These are phyloP conservation scores for Hesperophylax magnus DNA, from an alignment of 1,140 invertebrate species.

Conservation along the genomic window DNA sequence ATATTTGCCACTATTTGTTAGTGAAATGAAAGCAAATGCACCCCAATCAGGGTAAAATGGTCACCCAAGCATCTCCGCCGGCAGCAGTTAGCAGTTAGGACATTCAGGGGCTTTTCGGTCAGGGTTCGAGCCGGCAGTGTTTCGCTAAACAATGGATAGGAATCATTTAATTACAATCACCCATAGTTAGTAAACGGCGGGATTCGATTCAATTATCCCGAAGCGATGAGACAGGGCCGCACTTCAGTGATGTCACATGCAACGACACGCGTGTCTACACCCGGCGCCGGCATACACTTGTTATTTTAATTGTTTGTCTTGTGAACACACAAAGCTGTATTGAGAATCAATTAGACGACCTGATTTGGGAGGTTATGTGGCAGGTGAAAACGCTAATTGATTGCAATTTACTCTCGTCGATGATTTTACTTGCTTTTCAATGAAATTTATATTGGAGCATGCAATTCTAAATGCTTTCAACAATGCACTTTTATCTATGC, in stretches of 20 bases:
- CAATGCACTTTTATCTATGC: too few relatives aligned
- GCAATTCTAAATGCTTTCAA: too few relatives aligned
- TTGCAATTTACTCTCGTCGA: too few relatives aligned
- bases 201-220: constrained; percentile 58
- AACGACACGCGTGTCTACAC: neutral
- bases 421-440: too few relatives aligned
- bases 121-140: constrained; percentile 20
- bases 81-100: neutral
- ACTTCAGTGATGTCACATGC: constrained; percentile 46
- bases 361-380: too few relatives aligned
- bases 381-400: too few relatives aligned
- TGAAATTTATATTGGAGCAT: too few relatives aligned
- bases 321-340: neutral
- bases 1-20: too few relatives aligned
- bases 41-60: too few relatives aligned
- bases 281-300: neutral
- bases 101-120: neutral
- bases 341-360: too few relatives aligned
- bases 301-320: neutral
- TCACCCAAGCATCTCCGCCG: neutral
- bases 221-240: constrained; percentile 55
- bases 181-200: constrained; percentile 52
- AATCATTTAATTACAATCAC: constrained; percentile 58
- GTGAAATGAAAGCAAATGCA: too few relatives aligned
- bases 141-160: constrained; percentile 54